phyloP scores from a whole-genome alignment of 2,888 invertebrate species.

The Cerceris rybyensis region DNA sequence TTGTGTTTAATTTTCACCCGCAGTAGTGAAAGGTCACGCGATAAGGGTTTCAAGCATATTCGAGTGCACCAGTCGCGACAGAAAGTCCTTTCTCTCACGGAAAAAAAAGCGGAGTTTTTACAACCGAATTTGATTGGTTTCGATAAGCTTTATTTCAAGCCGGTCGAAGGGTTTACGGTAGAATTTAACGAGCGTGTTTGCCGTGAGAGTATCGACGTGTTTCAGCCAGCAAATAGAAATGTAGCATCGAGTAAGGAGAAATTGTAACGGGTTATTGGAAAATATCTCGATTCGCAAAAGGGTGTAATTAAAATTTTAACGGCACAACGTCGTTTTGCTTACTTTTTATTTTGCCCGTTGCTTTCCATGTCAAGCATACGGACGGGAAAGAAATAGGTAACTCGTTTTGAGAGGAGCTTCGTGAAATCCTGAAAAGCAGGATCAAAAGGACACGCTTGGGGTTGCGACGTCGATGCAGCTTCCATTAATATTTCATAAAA shows the following conservation, averaged over 20 bases:
- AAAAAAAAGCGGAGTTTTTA: not conserved
- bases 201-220: conserved; percentile 21
- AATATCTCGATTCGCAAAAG: conserved; percentile 16
- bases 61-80: no score
- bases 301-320: not conserved
- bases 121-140: conserved; percentile 4
- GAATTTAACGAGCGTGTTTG: conserved; percentile 23
- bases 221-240: conserved; percentile 5
- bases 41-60: no score
- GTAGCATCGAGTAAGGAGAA: not conserved
- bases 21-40: no score
- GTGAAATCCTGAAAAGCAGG: not conserved
- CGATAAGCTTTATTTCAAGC: conserved; percentile 6
- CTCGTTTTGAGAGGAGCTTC: not conserved
- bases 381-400: not conserved
- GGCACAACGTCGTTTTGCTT: not conserved
- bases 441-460: conserved; percentile 3
- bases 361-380: not conserved
- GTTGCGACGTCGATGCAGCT: not conserved
- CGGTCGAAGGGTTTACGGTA: conserved; percentile 11
- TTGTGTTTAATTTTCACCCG: no score
- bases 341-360: not conserved
- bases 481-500: conserved; percentile 31
- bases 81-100: not conserved
- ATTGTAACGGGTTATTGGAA: conserved; percentile 18